Conservation (phyloP, 2,888 invertebrate species). For the Lacanobia oleracea region DNA sequence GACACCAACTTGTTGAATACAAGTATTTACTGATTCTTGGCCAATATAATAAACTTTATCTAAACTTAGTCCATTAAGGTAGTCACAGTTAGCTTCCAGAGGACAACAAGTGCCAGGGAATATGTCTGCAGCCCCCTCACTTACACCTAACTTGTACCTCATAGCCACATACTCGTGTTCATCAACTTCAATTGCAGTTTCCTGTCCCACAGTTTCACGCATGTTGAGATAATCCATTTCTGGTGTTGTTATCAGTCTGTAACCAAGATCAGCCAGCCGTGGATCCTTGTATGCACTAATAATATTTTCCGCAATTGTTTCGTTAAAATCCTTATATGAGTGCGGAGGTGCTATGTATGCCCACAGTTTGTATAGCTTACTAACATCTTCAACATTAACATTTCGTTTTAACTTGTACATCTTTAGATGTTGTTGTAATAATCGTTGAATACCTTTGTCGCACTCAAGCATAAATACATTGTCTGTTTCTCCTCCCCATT, state of each 20-base stretch:
- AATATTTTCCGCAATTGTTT: slow-evolving; percentile 55
- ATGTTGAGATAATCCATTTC: slow-evolving; percentile 78
- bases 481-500: slow-evolving; percentile 87
- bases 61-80: slow-evolving; percentile 97
- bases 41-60: slow-evolving; percentile 99
- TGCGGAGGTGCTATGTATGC: slow-evolving; percentile 78
- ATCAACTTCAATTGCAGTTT: slow-evolving; percentile 70
- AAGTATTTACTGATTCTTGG: slow-evolving; percentile 97
- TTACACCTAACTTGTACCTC: slow-evolving; percentile 95
- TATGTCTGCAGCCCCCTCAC: slow-evolving; percentile 95
- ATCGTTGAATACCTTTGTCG: slow-evolving; percentile 90
- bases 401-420: slow-evolving; percentile 94
- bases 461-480: slow-evolving; percentile 94
- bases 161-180: slow-evolving; percentile 90
- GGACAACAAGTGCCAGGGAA: slow-evolving; percentile 96
- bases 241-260: slow-evolving; percentile 90
- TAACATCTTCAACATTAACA: slow-evolving; percentile 92
- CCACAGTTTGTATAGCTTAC: slow-evolving; percentile 92
- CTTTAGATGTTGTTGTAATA: slow-evolving; percentile 94
- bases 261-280: slow-evolving; percentile 91
- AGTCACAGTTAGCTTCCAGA: slow-evolving; percentile 97
- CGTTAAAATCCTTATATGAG: slow-evolving; percentile 56
- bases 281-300: slow-evolving; percentile 92
- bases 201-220: slow-evolving; percentile 71
- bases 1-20: slow-evolving; percentile 98